Evolutionary conservation across 1,140 invertebrate species (phyloP), one percentile per base, ranked within the genome.

Genomic region (Trichonephila clavipes): DNA sequence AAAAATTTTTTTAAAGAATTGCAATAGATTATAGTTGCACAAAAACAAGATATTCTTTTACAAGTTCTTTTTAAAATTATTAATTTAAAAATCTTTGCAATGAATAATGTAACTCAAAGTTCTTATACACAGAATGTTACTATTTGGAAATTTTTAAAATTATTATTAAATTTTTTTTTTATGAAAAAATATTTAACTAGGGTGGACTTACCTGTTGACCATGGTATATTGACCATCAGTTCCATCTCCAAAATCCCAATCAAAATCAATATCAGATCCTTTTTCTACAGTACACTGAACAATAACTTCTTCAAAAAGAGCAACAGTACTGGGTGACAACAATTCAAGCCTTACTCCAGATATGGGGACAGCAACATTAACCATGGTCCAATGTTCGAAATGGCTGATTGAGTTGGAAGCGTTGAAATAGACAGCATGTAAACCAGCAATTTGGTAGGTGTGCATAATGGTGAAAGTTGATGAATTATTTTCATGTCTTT

Each of bases 231-330:
- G 88, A 18, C 89, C 83, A 88, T 93, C 92, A 10, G 59, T 88
- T 12, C 44, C 82, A 69, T 94, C 94, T 44, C 94, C 86, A 92
- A 94, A 94, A 51, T 94, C 94, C 94, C 94, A 94, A 7, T 69
- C 66, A 89, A 94, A 94, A 34, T 66, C 58, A 14, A 94, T 12
- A 77, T 89, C 82, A 0, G 85, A 83, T 34, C 94, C 94, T 12
- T 12, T 62, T n/a, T 88, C 62, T 1, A 94, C 94, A 0, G 62
- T 34, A 86, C 83, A 91, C 51, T 18, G 34, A 7, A 94, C 94
- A 21, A 83, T 2, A 7, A 94, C 90, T 40, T 94, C 90, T 44
- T 92, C 90, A 24, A 92, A 62, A 19, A 94, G 82, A 40, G 83
- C 58, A 58, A 92, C 94, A 66, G 83, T 19, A 18, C 69, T 18